These are phyloP conservation scores for Babyrousa celebensis DNA, from an alignment of 2,797 vertebrate species.

Conservation along the genomic window DNA sequence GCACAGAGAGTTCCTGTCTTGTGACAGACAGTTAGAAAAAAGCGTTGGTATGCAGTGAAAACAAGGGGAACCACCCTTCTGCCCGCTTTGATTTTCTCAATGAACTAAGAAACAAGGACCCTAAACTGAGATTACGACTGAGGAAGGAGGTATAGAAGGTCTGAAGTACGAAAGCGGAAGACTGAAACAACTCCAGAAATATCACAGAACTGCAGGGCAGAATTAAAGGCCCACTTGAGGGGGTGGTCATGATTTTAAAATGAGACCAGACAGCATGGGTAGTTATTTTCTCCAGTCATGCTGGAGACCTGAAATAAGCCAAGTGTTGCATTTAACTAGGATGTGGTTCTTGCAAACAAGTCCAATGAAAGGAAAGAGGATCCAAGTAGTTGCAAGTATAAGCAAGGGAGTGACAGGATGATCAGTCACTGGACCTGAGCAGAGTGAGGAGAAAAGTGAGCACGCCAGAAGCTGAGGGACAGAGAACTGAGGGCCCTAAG, in stretches of 20 bases:
- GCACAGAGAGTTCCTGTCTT: not conserved
- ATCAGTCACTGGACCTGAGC: not conserved
- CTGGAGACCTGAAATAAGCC: not conserved
- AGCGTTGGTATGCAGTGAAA: not conserved
- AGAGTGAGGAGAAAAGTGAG: not conserved
- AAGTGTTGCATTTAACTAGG: not conserved
- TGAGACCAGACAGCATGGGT: not conserved
- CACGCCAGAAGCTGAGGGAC: not conserved
- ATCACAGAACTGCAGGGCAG: not conserved
- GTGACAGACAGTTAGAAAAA: not conserved
- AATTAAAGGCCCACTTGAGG: not conserved
- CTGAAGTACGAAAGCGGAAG: not conserved
- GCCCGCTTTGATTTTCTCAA: not conserved
- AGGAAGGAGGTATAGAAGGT: not conserved
- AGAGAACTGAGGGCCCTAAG: not conserved
- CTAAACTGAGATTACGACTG: not conserved
- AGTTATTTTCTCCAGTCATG: not conserved
- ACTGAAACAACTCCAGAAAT: not conserved
- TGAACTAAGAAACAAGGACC: not conserved
- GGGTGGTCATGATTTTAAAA: not conserved
- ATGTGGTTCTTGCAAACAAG: not conserved
- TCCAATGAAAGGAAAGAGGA: conserved; percentile 13
- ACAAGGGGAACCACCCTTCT: not conserved
- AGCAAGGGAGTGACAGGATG: not conserved
- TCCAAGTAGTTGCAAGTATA: not conserved